These are phyloP conservation scores for Clarias platycephalus DNA, from an alignment of 2,797 vertebrate species.

Conservation along the genomic window DNA sequence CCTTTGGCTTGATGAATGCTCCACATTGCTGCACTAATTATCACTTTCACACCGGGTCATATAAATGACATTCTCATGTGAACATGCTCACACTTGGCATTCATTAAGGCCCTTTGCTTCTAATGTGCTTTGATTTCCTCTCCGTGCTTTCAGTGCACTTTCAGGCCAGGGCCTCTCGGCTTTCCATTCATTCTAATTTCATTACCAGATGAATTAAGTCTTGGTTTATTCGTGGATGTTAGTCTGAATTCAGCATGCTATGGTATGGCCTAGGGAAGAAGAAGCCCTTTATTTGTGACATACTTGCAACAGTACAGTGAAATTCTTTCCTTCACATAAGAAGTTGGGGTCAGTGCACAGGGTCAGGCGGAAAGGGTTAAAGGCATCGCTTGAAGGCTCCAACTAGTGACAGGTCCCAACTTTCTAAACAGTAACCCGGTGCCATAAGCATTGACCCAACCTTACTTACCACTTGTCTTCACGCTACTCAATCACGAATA, in stretches of 20 bases:
- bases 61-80: constrained; percentile 45
- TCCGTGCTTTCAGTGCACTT: constrained; percentile 27
- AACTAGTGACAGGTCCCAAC: neutral
- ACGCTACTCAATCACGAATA: neutral
- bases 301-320: neutral
- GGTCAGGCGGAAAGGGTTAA: neutral
- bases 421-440: neutral
- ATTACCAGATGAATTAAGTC: constrained; percentile 54
- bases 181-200: constrained; percentile 49
- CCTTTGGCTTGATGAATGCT: constrained; percentile 46
- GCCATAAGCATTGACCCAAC: neutral
- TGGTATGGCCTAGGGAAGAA: neutral
- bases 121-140: constrained; percentile 34
- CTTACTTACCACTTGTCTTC: neutral
- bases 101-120: constrained; percentile 41
- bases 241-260: constrained; percentile 45
- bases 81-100: constrained; percentile 43
- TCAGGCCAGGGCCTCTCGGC: constrained; percentile 21
- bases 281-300: neutral
- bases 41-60: constrained; percentile 42
- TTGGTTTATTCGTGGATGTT: constrained; percentile 48
- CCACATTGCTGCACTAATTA: constrained; percentile 57
- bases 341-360: too few relatives aligned
- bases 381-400: neutral
- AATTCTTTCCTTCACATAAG: neutral